Base-by-base conservation (phyloP, 1,140 invertebrate species). In the Triops cancriformis region DNA sequence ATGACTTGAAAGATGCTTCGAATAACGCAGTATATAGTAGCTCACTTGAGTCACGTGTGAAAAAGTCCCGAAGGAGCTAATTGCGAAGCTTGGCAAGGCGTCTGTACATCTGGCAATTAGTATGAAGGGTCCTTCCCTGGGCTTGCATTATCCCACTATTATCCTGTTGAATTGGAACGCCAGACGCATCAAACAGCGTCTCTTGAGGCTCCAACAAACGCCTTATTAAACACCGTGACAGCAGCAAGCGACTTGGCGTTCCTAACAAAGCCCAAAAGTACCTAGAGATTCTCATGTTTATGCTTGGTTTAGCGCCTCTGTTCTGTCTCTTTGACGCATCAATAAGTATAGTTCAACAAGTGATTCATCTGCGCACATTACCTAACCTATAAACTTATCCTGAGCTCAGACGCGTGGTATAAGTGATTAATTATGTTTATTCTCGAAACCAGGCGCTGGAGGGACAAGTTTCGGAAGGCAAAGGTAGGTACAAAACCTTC, bases 71-170 rank as follows among this genome's bases (percentile, higher is more conserved):
- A 14, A 64, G 51, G 51, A 64, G 51, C 51, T 64, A 64, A 64
- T 64, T 64, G 51, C 51, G 51, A 64, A 64, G 51, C 51, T 64
- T 64, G 51, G 51, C 51, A 64, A 64, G 51, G 51, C 51, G 51
- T 64, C 51, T 64, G 51, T 64, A 64, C 51, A 64, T 64, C 51
- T 64, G 51, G 51, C 51, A 64, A 64, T 64, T 64, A 64, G 51
- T 64, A 1, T 64, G 51, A 64, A 64, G 51, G 51, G 51, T 18
- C 51, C 51, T 64, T 23, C 14, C 2, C 51, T 64, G 18, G 51
- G 51, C 51, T 23, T 14, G 51, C 51, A 64, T 64, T 64, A 64
- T 64, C 51, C 51, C 51, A 14, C 51, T 64, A 64, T 64, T 64
- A 64, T 64, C 51, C 51, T 23, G 51, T 23, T 64, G 51, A 64